Percentiles rank a stretch among this genome's conserved stretches.
Conservation (phyloP, 2,888 invertebrate species). For the Nysson spinosus region DNA sequence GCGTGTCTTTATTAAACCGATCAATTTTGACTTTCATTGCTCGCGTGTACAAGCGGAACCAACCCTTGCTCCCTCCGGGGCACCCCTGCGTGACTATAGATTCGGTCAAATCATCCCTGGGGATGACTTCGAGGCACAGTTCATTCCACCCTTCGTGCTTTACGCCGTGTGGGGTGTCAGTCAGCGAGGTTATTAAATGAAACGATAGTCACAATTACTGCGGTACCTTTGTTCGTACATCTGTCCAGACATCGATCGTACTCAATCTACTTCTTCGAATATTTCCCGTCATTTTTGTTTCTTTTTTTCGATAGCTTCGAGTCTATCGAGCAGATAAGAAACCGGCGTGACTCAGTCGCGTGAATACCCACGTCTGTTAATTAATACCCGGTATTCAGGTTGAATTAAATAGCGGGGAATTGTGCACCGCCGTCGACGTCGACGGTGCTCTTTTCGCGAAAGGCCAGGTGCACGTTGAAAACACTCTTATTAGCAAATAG, state of each 20-base stretch:
- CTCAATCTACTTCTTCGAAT: neutral
- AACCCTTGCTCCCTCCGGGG: slow-evolving; percentile 25
- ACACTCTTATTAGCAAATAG: slow-evolving; percentile 65
- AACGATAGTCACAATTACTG: slow-evolving; percentile 64
- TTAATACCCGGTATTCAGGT: slow-evolving; percentile 67
- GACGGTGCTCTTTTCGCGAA: slow-evolving; percentile 49
- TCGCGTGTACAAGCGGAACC: slow-evolving; percentile 28
- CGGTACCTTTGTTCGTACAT: slow-evolving; percentile 6
- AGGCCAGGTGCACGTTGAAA: slow-evolving; percentile 61
- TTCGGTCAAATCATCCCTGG: slow-evolving; percentile 63
- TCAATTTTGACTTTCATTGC: slow-evolving; percentile 55
- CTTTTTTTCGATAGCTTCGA: neutral
- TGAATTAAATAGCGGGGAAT: slow-evolving; percentile 67
- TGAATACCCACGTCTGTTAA: slow-evolving; percentile 65
- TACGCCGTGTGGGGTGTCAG: slow-evolving; percentile 32
- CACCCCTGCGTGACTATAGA: slow-evolving; percentile 48
- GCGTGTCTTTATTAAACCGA: slow-evolving; percentile 40
- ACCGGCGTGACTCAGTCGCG: slow-evolving; percentile 46
- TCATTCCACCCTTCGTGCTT: slow-evolving; percentile 33
- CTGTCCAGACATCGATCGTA: neutral
- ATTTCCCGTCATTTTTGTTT: too few relatives aligned
- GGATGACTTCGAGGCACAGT: slow-evolving; percentile 53
- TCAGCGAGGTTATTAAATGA: slow-evolving; percentile 58
- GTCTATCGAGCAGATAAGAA: slow-evolving; percentile 51
- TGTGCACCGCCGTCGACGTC: slow-evolving; percentile 51